Evolutionary conservation across 2,113 vertebrate species (phyloP), one percentile per base, ranked within the genome.

Genomic region (Chauna torquata): DNA sequence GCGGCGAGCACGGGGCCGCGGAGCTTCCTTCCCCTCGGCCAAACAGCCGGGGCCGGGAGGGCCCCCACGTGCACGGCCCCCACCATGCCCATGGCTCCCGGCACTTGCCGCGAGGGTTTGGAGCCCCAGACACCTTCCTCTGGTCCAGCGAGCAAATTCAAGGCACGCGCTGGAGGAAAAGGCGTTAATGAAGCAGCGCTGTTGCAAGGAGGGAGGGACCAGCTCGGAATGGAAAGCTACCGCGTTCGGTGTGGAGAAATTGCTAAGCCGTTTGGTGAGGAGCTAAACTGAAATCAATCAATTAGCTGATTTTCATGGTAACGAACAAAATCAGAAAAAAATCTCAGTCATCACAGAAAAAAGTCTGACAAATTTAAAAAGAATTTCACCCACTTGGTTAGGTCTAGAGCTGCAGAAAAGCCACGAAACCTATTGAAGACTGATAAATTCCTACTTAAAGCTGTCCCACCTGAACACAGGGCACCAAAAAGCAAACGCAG

Each of bases 301-400:
- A 9, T 12, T 25, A 17, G 1, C 1, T 6, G n/a, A 4, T 32
- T 69, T 22, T 19, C 3, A 3, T 1, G 12, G 8, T 6, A 1
- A 2, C 4, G 65, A 28, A 38, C 2, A 22, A n/a, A 62, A 2
- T 22, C 9, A 2, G 30, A 6, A 49, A 3, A 38, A 22, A 0
- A 16, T 12, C 9, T 2, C 9, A 4, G 42, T 85, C 62, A 16
- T 36, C 13, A 2, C 0, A 2, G 38, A n/a, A n/a, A 2, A 22
- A 15, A n/a, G n/a, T n/a, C n/a, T n/a, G n/a, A n/a, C n/a, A 12
- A 42, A 24, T 36, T 64, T 27, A 12, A 62, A 55, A 55, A 25
- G 5, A 34, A 47, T 28, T 40, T n/a, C 2, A 23, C n/a, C 34
- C 2, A 5, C 64, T 62, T 45, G 4, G 38, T 79, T 44, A 36